Base-by-base conservation (phyloP, 2,888 invertebrate species). In the Luperina nickerlii region DNA sequence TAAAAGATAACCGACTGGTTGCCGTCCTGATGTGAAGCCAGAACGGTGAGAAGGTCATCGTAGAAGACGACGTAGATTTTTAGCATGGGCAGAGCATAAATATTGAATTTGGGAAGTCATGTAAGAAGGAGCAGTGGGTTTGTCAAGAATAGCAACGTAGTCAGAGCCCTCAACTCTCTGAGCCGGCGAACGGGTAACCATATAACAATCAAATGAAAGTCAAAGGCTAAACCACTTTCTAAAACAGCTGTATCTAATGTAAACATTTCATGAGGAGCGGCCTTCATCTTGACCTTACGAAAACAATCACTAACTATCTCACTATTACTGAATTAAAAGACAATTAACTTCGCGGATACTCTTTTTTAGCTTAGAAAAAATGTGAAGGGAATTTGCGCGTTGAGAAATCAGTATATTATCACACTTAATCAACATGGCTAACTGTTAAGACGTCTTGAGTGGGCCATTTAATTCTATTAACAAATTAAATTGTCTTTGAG, bases 311-410 rank as follows among this genome's bases (percentile, higher is more conserved):
- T 74, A 74, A 79, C 77, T 76, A 78, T 86, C 74, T 79, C 78
- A 81, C 87, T 87, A 78, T 89, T 83, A 79, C 82, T 81, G 57
- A 83, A 82, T 83, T 83, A 85, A 88, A 87, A 85, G 79, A 86
- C 82, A 85, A 78, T 88, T 87, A 86, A 87, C 86, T 86, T 79
- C 76, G 82, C 87, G 87, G 85, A 85, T 82, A 80, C 66, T 88
- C 48, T 89, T 90, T 89, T 90, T 89, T 66, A 32, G 24, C 45
- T 82, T 87, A 90, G 90, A 90, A 94, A 89, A 76, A 89, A 88
- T 91, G 94, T 95, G 95, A 95, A 95, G 91, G 95, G 93, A 91
- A 91, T 89, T 89, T 74, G 82, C 90, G 13, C 75, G 57, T 74
- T 27, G 18, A 82, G 51, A 81, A 75, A 82, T 83, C 70, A 62